Evolutionary conservation across 2,797 vertebrate species (phyloP).

Genomic region (Varecia variegata): DNA sequence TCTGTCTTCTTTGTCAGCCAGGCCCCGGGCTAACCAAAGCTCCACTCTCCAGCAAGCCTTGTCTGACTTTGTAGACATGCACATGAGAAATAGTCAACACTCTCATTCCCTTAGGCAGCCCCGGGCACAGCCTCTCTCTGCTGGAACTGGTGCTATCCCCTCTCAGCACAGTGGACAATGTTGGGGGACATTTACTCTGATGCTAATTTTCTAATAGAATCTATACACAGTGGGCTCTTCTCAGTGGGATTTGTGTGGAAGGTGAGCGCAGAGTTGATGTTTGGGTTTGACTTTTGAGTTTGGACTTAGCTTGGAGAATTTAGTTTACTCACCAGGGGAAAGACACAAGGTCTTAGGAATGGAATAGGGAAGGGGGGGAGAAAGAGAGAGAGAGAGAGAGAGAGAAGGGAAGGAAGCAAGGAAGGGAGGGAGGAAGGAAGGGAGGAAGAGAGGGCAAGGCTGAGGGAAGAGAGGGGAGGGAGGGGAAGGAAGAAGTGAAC

Average conservation of each 20-base stretch:
- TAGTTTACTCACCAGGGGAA: background rate
- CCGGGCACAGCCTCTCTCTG: background rate
- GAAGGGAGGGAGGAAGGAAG: fast-evolving
- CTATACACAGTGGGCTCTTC: background rate
- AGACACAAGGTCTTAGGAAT: background rate
- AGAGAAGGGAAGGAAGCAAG: fast-evolving
- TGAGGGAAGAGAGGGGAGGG: background rate
- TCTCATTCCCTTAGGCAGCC: background rate
- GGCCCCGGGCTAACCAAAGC: background rate
- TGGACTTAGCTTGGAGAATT: background rate
- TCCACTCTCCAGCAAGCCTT: background rate
- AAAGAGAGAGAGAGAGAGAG: too few relatives aligned
- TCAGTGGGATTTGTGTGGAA: background rate
- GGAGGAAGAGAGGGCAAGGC: fast-evolving
- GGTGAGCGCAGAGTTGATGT: fast-evolving
- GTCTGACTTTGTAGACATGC: background rate
- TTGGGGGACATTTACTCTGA: background rate
- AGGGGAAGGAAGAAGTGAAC: background rate
- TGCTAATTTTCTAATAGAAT: background rate
- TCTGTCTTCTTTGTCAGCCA: background rate
- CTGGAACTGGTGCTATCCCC: background rate
- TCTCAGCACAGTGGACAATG: background rate
- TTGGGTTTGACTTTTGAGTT: background rate
- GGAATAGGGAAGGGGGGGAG: background rate
- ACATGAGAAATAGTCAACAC: background rate